Conservation (phyloP, 2,113 vertebrate species). For the Aix galericulata region DNA sequence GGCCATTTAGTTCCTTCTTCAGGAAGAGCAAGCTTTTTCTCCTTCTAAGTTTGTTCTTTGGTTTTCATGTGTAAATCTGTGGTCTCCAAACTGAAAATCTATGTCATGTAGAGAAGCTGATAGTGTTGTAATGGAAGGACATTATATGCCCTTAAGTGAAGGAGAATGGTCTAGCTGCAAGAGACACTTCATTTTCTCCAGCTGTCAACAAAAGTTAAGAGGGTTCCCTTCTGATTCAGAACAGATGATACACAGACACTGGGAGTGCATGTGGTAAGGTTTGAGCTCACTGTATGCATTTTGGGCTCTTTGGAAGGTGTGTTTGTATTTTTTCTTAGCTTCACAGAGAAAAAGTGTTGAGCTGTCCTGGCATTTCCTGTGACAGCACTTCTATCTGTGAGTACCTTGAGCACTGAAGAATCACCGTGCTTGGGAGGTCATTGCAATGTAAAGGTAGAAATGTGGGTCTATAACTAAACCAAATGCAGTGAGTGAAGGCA, state of each 20-base stretch:
- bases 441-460: neutral
- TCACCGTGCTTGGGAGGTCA: neutral
- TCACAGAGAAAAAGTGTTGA: neutral
- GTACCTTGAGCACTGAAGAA: neutral
- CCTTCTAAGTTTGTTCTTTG: neutral
- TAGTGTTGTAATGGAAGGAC: neutral
- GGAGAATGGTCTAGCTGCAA: neutral
- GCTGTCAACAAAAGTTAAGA: neutral
- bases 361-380: neutral
- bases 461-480: neutral
- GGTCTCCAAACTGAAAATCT: neutral
- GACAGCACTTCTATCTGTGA: neutral
- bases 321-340: neutral
- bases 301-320: neutral
- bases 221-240: neutral
- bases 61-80: neutral
- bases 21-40: neutral
- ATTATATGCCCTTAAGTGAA: neutral
- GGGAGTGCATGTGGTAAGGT: neutral
- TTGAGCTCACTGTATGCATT: neutral
- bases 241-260: neutral
- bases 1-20: neutral
- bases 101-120: neutral
- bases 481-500: neutral
- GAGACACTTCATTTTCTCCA: neutral